Evolutionary conservation across 2,888 invertebrate genomes (phyloP).

Genomic region (Epistrophella euchroma): DNA sequence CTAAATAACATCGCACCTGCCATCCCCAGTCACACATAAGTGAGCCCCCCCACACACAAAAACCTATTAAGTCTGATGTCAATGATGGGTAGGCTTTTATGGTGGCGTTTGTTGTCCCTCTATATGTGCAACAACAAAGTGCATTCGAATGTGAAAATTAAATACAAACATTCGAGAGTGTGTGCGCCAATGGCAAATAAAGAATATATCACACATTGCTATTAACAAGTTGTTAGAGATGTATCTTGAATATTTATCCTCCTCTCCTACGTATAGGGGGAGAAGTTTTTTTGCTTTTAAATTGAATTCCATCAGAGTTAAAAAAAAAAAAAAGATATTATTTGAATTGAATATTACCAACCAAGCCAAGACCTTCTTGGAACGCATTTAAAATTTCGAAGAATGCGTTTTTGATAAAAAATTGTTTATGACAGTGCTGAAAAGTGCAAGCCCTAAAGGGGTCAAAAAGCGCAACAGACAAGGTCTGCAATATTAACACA

Average conservation of each 20-base stretch:
- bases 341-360: conserved; percentile 26
- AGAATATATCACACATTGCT: conserved; percentile 72
- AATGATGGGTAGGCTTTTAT: conserved; percentile 1
- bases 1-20: conserved; percentile 68
- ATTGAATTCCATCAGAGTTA: conserved; percentile 36
- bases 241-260: not conserved
- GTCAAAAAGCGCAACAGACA: conserved; percentile 54
- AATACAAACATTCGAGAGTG: conserved; percentile 67
- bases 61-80: conserved; percentile 47
- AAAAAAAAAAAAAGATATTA: not conserved
- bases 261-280: not conserved
- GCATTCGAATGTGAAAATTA: conserved; percentile 72
- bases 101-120: not conserved
- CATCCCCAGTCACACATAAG: conserved; percentile 48
- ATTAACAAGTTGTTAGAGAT: conserved; percentile 65
- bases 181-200: conserved; percentile 63
- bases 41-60: conserved; percentile 56
- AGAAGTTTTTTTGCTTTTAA: conserved; percentile 10
- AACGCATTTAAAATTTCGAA: conserved; percentile 38
- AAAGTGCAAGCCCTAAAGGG: not conserved
- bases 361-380: conserved; percentile 54
- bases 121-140: conserved; percentile 14
- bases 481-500: conserved; percentile 2
- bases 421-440: conserved; percentile 44
- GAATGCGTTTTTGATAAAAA: conserved; percentile 25